Evolutionary conservation across 2,888 invertebrate genomes (phyloP).

Genomic region (Labia minor): DNA sequence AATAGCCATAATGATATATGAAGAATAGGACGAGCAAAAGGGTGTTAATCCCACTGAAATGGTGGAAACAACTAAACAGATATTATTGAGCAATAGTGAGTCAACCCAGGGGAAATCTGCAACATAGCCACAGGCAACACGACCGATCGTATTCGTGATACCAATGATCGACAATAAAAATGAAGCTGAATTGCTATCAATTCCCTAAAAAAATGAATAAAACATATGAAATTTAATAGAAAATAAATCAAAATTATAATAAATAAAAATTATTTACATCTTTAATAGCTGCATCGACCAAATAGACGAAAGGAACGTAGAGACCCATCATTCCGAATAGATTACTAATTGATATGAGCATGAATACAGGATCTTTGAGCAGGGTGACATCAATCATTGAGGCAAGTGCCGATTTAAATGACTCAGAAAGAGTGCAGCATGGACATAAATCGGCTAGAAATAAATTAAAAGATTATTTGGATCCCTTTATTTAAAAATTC

Average conservation of each 20-base stretch:
- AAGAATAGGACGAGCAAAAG: conserved; percentile 63
- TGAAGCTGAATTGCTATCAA: conserved; percentile 59
- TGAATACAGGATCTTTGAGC: conserved; percentile 78
- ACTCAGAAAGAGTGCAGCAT: conserved; percentile 63
- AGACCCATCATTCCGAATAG: conserved; percentile 95
- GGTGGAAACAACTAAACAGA: conserved; percentile 83
- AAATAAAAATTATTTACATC: conserved; percentile 44
- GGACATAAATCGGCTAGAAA: conserved; percentile 65
- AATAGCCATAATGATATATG: conserved; percentile 69
- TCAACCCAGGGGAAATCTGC: conserved; percentile 88
- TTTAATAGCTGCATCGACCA: conserved; percentile 67
- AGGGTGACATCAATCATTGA: conserved; percentile 88
- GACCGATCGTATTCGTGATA: conserved; percentile 88
- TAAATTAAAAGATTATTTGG: conserved; percentile 22
- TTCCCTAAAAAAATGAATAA: conserved; percentile 39
- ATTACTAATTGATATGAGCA: conserved; percentile 85
- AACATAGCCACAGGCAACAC: conserved; percentile 79
- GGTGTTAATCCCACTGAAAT: conserved; percentile 73
- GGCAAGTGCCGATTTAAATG: conserved; percentile 69
- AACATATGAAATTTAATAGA: background rate
- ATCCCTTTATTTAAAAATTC: background rate
- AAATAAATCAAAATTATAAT: conserved; percentile 20
- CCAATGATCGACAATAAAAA: conserved; percentile 73
- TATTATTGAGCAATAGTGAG: conserved; percentile 83
- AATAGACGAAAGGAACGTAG: conserved; percentile 91